Evolutionary conservation across 92 coral and sea anemone species (phyloP).

Genomic region (Epizoanthus stellaris): DNA sequence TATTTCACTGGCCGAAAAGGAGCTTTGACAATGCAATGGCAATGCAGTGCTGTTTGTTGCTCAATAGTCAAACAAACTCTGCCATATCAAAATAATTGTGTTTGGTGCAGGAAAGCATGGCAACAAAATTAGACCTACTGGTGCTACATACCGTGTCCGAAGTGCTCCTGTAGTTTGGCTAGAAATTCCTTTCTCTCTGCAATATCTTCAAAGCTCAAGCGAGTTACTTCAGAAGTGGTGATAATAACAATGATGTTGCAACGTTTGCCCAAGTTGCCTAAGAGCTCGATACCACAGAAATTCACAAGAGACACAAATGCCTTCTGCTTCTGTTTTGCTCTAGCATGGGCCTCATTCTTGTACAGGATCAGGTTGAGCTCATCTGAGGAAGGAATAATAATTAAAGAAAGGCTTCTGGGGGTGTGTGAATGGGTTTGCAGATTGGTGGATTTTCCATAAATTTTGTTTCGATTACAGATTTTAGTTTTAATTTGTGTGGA

Average conservation of each 20-base stretch:
- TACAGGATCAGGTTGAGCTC: slow-evolving; percentile 84
- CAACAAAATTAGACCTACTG: not conserved
- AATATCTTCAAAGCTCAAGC: slow-evolving; percentile 87
- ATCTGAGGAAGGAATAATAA: slow-evolving; percentile 57
- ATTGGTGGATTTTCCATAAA: no score
- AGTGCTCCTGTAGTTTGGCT: slow-evolving; percentile 78
- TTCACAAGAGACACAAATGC: slow-evolving; percentile 83
- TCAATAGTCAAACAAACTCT: no score
- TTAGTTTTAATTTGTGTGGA: no score
- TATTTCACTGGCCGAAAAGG: no score
- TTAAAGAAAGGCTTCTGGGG: no score
- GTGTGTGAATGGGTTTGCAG: no score
- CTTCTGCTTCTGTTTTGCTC: slow-evolving; percentile 87
- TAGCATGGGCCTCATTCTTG: slow-evolving; percentile 81
- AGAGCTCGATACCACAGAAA: slow-evolving; percentile 86
- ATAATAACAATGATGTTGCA: slow-evolving; percentile 78
- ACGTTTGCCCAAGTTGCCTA: slow-evolving; percentile 87
- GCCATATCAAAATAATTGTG: not conserved
- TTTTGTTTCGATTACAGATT: no score
- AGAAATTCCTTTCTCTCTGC: slow-evolving; percentile 90
- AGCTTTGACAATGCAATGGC: no score
- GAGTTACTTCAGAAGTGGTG: slow-evolving; percentile 82
- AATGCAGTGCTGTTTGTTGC: no score
- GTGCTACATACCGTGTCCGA: slow-evolving; percentile 82
- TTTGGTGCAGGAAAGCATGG: not conserved